These are phyloP conservation scores for Craseonycteris thonglongyai DNA, from an alignment of 2,113 vertebrate genomes.

Conservation along the genomic window DNA sequence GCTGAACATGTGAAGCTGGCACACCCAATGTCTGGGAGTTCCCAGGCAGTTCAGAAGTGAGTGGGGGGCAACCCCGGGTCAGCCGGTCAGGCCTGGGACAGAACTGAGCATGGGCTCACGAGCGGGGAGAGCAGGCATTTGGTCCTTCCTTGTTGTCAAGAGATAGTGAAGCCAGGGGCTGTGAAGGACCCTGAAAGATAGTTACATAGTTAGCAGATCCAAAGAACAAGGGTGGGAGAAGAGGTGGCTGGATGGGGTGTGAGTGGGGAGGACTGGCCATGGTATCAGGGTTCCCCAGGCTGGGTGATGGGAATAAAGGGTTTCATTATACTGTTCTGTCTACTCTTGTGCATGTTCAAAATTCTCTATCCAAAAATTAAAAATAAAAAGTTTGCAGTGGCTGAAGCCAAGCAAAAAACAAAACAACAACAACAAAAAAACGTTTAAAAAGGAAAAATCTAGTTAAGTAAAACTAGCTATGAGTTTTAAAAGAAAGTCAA, in stretches of 20 bases:
- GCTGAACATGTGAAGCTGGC: constrained; percentile 20
- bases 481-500: neutral
- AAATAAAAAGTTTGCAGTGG: neutral
- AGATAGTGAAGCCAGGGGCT: neutral
- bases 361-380: neutral
- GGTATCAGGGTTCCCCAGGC: neutral
- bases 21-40: neutral
- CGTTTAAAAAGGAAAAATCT: constrained; percentile 21
- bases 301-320: neutral
- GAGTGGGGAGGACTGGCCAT: neutral
- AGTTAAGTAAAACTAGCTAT: constrained; percentile 28
- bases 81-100: neutral
- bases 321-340: neutral
- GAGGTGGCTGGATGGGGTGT: neutral
- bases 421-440: no score
- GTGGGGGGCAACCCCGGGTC: neutral
- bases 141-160: neutral
- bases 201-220: neutral
- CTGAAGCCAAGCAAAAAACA: constrained; percentile 15
- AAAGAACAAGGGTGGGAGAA: neutral
- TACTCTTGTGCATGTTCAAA: constrained; percentile 13
- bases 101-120: neutral
- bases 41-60: neutral
- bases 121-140: neutral
- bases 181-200: neutral